A percentile compares a stretch with the other conserved stretches of the same genome.
Conservation (phyloP, 2,888 invertebrate species). For the Aporophyla lueneburgensis region DNA sequence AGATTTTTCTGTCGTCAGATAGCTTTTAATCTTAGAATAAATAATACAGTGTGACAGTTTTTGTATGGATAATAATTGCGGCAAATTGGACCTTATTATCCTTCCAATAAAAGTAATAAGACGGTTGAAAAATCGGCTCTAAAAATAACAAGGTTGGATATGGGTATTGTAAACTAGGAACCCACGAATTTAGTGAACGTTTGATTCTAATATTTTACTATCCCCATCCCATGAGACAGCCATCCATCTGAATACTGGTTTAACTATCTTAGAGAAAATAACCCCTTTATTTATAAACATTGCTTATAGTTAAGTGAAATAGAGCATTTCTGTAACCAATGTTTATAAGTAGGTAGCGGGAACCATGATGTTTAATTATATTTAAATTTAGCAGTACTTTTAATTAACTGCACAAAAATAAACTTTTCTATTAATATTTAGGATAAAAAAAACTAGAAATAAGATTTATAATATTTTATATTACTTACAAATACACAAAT, state of each 20-base stretch:
- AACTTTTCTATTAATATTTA: not conserved
- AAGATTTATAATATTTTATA: conserved; percentile 62
- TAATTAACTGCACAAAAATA: not conserved
- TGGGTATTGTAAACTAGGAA: not conserved
- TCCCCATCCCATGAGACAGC: too few species aligned
- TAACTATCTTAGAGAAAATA: not conserved
- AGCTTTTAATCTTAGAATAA: not conserved
- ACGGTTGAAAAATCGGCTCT: not conserved
- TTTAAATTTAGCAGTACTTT: not conserved
- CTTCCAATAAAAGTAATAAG: not conserved
- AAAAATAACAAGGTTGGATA: not conserved
- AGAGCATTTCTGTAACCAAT: not conserved
- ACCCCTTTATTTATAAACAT: not conserved
- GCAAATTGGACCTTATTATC: not conserved
- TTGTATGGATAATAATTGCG: too few species aligned
- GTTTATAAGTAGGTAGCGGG: not conserved
- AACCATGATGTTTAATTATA: not conserved
- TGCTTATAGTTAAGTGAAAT: not conserved
- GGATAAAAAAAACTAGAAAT: conserved; percentile 38
- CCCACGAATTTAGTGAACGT: too few species aligned
- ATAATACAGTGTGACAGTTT: not conserved
- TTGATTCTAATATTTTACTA: not conserved
- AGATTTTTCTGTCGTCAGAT: too few species aligned
- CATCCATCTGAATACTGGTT: not conserved
- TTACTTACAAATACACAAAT: conserved; percentile 67